Percentiles rank a stretch among this genome's conserved stretches.
Evolutionary conservation across 2,113 vertebrate genomes (phyloP).

Genomic region (Passer montanus): DNA sequence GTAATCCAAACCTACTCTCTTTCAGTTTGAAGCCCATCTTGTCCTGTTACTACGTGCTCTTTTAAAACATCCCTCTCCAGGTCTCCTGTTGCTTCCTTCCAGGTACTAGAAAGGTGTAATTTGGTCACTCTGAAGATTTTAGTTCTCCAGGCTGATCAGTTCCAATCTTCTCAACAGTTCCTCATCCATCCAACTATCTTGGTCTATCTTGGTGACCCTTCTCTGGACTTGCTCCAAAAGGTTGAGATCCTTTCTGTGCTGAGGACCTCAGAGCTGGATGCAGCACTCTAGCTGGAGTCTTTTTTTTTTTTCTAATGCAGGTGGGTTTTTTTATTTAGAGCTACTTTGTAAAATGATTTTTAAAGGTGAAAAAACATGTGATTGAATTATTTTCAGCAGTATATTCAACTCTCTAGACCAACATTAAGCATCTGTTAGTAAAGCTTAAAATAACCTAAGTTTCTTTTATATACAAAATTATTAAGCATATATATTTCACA

Average conservation of each 20-base stretch:
- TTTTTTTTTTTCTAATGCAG: background rate
- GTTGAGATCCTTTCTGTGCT: background rate
- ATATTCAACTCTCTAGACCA: background rate
- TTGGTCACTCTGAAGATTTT: rapidly evolving
- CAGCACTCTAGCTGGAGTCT: rapidly evolving
- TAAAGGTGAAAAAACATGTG: background rate
- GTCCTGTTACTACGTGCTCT: background rate
- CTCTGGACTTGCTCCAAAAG: background rate
- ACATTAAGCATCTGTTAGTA: background rate
- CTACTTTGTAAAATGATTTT: background rate
- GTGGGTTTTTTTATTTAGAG: background rate
- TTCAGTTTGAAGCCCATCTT: background rate
- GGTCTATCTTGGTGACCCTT: background rate
- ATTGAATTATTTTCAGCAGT: background rate
- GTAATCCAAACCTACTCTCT: background rate
- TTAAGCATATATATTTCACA: background rate
- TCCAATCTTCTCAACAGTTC: background rate
- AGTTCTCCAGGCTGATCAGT: background rate
- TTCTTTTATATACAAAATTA: background rate
- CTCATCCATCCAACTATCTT: background rate
- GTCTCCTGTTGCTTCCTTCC: background rate
- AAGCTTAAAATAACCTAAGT: background rate
- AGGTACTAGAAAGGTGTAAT: background rate
- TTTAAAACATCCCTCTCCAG: too few relatives aligned
- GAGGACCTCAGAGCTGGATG: background rate